Evolutionary conservation across 2,113 vertebrate genomes (phyloP), one percentile per base, ranked within the genome.

Genomic region (Pedionomus torquatus): DNA sequence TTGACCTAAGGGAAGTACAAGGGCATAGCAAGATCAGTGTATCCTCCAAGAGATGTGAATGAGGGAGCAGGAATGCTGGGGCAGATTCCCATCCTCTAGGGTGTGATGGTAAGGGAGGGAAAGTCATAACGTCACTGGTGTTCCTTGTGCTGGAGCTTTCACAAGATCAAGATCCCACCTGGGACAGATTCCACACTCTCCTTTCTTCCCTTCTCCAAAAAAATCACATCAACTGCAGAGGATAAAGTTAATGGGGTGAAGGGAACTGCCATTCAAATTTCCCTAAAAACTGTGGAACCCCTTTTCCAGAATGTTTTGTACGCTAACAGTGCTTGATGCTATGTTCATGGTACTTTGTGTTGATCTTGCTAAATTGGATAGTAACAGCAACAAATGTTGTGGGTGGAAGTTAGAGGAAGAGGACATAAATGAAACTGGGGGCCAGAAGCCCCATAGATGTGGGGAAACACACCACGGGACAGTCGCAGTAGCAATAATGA

Each of bases 201-300:
- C 26, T 64, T 6, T 64, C 20, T 41, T 76, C 10, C 15, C 14
- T 44, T 39, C 10, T 15, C 6, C 3, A 2, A 1, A 83, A 83
- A 79, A 63, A 37, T 64, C 3, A 0, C 33, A 55, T 25, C 28
- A 65, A 0, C 24, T 57, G 28, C 23, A 71, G 57, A 76, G 4
- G 7, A 63, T 7, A 82, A 71, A 61, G 54, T 58, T 78, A 64
- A 71, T 76, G 26, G 14, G 2, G 71, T 33, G 44, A 21, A 19
- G 64, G 7, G 80, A 88, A 43, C 6, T 46, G 76, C 15, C 8
- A 20, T 77, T 92, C 17, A 60, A 51, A 68, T 13, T 51, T 90
- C 10, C 63, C 13, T 37, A 68, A 74, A 65, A 74, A 6, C 6
- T 44, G 2, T 2, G 3, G 21, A 65, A 12, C 1, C 3, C 2